A percentile compares a stretch with the other conserved stretches of the same genome.
Evolutionary conservation across 2,113 vertebrate genomes (phyloP).

Genomic region (Platichthys flesus): DNA sequence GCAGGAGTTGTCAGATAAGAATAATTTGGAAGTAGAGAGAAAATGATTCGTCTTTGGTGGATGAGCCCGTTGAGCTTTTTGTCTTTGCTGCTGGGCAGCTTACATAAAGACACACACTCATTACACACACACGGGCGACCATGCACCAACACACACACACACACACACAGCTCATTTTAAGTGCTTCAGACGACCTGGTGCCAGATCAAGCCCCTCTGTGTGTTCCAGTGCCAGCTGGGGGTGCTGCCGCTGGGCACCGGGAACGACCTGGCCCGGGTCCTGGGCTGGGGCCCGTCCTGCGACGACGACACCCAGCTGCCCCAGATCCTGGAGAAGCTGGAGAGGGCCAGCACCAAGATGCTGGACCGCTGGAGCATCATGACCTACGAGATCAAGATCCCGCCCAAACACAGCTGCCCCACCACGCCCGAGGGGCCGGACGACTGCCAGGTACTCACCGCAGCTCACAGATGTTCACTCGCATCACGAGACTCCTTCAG

Average conservation of each 20-base stretch:
- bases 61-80: constrained; percentile 4
- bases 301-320: constrained; percentile 97
- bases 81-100: constrained; percentile 26
- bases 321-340: constrained; percentile 95
- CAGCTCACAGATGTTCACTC: constrained; percentile 38
- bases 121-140: not conserved
- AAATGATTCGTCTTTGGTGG: constrained; percentile 8
- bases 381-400: constrained; percentile 98
- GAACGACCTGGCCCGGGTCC: constrained; percentile 96
- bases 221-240: constrained; percentile 93
- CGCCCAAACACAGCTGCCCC: constrained; percentile 90
- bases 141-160: not conserved
- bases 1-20: not conserved
- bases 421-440: constrained; percentile 88
- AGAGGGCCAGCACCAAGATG: constrained; percentile 98
- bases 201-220: constrained; percentile 5
- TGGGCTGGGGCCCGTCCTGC: constrained; percentile 96
- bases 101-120: constrained; percentile 17
- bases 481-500: constrained; percentile 22
- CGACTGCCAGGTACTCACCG: constrained; percentile 87
- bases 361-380: constrained; percentile 99
- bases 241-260: constrained; percentile 95
- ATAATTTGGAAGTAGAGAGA: not conserved
- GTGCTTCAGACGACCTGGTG: not conserved
- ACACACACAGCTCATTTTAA: constrained; percentile 22